Base-by-base conservation (phyloP, 2,113 vertebrate genomes). In the Festucalex cinctus region DNA sequence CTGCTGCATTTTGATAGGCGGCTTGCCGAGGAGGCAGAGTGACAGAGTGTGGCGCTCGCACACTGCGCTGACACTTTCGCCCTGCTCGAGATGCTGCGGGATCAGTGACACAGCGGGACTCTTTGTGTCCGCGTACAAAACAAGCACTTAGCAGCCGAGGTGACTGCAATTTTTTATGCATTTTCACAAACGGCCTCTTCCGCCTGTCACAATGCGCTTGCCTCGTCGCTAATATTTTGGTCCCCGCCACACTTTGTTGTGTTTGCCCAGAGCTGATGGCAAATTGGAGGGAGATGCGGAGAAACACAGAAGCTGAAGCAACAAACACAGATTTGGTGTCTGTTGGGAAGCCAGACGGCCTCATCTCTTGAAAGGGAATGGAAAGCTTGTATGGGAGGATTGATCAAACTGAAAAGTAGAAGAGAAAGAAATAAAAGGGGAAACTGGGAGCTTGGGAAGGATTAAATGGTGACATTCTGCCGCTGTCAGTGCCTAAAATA, bases 1-100 rank as follows among this genome's bases (percentile, higher is more conserved):
- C 91, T 91, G 92, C 77, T 82, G 82, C 54, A 49, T 85, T 87
- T 68, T 90, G 92, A 92, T 92, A 93, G 92, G 92, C 86, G 65
- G 75, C 69, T 77, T 90, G 91, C 90, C 92, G 92, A 69, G 60
- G 6, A 86, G 71, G 73, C 77, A 81, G 79, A 77, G 75, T 86
- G 85, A 84, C 79, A 77, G 83, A 84, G 79, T 81, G 86, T 81
- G 84, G 82, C 68, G 78, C 85, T 79, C 78, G 83, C 75, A 81
- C 78, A 83, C 79, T 80, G 77, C 71, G 85, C 86, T 83, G 82
- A 78, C 77, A 81, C 85, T 74, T 67, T 71, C 66, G 78, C 78
- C 37, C 73, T 79, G 79, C 71, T 74, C 84, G 74, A 76, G 70
- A 80, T 76, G 73, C 69, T 69, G 68, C 56, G 72, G 77, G 74